phyloP scores from a whole-genome alignment of 2,888 invertebrate genomes.

The Meloe dianella region DNA sequence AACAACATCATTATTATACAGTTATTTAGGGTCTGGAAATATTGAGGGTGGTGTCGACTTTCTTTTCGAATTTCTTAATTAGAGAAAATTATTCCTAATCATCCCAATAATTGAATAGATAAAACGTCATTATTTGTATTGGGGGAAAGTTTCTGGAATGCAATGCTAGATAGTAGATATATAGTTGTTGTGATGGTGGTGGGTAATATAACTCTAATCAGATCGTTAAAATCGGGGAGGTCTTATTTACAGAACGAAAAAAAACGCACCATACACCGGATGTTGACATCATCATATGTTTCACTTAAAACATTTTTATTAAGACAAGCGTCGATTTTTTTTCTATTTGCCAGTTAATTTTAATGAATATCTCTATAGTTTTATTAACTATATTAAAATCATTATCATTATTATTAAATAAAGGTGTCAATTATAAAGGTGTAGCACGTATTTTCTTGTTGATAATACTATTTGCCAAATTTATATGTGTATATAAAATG shows the following conservation, averaged over 20 bases:
- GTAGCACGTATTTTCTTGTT: not conserved
- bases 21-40: not conserved
- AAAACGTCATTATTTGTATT: not conserved
- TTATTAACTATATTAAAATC: not conserved
- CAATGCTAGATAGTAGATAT: not conserved
- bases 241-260: slow-evolving; percentile 11
- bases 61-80: slow-evolving; percentile 7
- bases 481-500: not conserved
- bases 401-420: not conserved
- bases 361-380: not conserved
- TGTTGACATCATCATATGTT: slow-evolving; percentile 18
- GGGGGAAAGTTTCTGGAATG: not conserved
- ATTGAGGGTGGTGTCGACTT: slow-evolving; percentile 12
- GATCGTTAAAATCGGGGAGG: slow-evolving; percentile 15
- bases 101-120: not conserved
- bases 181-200: not conserved
- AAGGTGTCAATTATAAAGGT: not conserved
- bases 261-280: slow-evolving; percentile 12
- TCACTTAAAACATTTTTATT: slow-evolving; percentile 12
- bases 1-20: not conserved
- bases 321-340: slow-evolving; percentile 3
- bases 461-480: slow-evolving; percentile 8
- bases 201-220: slow-evolving; percentile 3
- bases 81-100: not conserved
- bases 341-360: not conserved